These are phyloP conservation scores for Chaetophractus vellerosus DNA, from an alignment of 2,797 vertebrate species.

Conservation along the genomic window DNA sequence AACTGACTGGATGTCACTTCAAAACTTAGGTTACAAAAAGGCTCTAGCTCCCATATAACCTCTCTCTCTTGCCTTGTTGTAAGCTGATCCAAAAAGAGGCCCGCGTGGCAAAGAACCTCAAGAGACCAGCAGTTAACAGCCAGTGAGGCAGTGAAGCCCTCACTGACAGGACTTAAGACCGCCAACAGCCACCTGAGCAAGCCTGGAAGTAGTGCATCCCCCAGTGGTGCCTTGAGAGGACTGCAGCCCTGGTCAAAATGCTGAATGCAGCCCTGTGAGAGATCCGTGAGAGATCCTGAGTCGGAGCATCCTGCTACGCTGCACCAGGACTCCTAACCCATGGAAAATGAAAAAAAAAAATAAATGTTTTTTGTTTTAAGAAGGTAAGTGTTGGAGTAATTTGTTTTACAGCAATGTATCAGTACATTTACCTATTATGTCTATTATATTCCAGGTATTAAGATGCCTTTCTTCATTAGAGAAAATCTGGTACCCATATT, in stretches of 20 bases:
- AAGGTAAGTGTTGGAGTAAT: not conserved
- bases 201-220: not conserved
- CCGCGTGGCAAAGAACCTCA: not conserved
- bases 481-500: not conserved
- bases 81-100: not conserved
- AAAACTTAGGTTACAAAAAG: not conserved
- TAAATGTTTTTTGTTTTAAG: not conserved
- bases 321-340: not conserved
- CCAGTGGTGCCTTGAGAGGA: too few relatives aligned
- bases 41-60: not conserved
- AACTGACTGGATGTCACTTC: not conserved
- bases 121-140: not conserved
- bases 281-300: too few relatives aligned
- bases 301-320: not conserved
- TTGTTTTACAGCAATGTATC: not conserved
- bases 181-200: not conserved
- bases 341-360: slow-evolving; percentile 1
- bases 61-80: not conserved
- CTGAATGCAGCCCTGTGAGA: not conserved
- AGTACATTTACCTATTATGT: not conserved
- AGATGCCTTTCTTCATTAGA: not conserved
- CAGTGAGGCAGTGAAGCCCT: not conserved
- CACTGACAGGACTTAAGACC: not conserved
- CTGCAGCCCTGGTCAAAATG: not conserved
- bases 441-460: not conserved